phyloP scores from a whole-genome alignment of 2,797 vertebrate species.

The Chiroxiphia lanceolata region DNA sequence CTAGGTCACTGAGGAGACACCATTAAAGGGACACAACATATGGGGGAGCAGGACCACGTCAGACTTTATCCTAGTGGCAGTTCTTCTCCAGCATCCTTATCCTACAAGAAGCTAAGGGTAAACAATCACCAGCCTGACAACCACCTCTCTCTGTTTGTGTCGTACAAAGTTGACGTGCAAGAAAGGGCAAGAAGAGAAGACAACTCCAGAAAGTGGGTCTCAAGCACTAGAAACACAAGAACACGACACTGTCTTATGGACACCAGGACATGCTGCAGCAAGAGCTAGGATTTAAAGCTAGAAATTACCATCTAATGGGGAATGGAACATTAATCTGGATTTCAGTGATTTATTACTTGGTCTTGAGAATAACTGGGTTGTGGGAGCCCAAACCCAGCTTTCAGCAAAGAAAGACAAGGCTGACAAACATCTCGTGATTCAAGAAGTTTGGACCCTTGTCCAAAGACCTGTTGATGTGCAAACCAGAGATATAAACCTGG shows the following conservation, averaged over 20 bases:
- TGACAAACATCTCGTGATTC: no score
- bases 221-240: background rate
- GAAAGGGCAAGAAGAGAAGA: background rate
- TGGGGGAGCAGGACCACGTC: background rate
- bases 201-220: background rate
- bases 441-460: no score
- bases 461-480: no score
- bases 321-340: constrained; percentile 15
- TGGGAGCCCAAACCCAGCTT: no score
- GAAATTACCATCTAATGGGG: background rate
- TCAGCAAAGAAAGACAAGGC: no score
- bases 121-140: background rate
- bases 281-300: background rate
- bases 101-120: background rate
- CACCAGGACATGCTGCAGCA: background rate
- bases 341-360: background rate
- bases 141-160: background rate
- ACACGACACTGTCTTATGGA: background rate
- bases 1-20: background rate
- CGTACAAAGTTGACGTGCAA: no score
- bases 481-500: no score
- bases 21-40: background rate
- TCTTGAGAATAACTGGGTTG: background rate
- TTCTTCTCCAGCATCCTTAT: background rate
- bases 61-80: background rate